Base-by-base conservation (phyloP, 2,888 invertebrate species). In the Carterocephalus palaemon region DNA sequence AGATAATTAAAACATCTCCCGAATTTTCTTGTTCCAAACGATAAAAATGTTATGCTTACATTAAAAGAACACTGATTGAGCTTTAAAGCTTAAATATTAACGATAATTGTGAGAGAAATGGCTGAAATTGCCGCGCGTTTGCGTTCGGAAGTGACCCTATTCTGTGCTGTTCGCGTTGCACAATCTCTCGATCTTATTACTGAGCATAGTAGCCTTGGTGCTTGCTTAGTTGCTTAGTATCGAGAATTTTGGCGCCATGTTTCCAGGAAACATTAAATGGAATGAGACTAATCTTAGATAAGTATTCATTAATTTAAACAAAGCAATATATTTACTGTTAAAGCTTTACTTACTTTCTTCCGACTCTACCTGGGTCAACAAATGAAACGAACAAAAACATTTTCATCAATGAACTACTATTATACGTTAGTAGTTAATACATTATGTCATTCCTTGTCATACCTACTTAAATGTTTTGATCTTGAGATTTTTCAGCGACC, bases 131-230 rank as follows among this genome's bases (percentile, higher is more conserved):
- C 16, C n/a, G 28, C 33, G 23, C 23, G 40, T 5, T 24, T 34
- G 22, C 24, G 32, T 41, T 51, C 49, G 58, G 61, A 57, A 51
- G 49, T 59, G 64, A 62, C 57, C 66, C 64, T 62, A 65, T 58
- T 53, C 53, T 53, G 34, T 12, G 13, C 28, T 5, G 32, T 42
- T 26, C 46, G 39, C 28, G 41, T 52, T 52, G 48, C 51, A 53
- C 53, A 53, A 51, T 49, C 53, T 51, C 51, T 53, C 39, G 51
- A 42, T 28, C 34, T 34, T 33, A 26, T 28, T 28, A 13, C n/a
- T 28, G 15, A 15, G 15, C 33, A 13, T 13, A 41, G 41, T 19
- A 42, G 42, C 42, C 42, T 42, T 42, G 42, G 19, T 42, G 28
- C 12, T 28, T 12, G 13, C 28, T 28, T 12, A 15, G n/a, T 6